These are phyloP conservation scores for Piprites chloris DNA, from an alignment of 2,113 vertebrate genomes.

Conservation along the genomic window DNA sequence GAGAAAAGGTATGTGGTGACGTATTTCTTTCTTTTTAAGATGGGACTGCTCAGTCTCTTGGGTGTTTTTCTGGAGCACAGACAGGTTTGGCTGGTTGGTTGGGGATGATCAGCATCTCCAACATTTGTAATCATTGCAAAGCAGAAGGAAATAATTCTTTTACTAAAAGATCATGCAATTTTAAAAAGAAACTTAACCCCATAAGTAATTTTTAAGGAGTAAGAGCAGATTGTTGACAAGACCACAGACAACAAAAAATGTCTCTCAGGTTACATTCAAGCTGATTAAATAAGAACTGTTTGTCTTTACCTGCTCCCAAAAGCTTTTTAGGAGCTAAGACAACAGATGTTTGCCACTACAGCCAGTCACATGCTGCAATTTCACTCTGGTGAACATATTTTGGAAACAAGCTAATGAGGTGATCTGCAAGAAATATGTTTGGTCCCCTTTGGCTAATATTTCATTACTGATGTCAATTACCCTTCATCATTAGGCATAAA, in stretches of 20 bases:
- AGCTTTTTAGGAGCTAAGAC: constrained; percentile 72
- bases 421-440: constrained; percentile 61
- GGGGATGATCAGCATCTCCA: not conserved
- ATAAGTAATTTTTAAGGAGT: constrained; percentile 50
- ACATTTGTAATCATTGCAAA: constrained; percentile 31
- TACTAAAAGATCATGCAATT: constrained; percentile 26
- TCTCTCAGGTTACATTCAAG: constrained; percentile 63
- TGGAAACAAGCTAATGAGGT: constrained; percentile 66
- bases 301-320: constrained; percentile 64
- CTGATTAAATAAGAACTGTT: constrained; percentile 59
- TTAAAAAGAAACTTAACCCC: constrained; percentile 34
- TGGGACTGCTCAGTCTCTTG: not conserved
- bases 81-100: not conserved
- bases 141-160: constrained; percentile 57
- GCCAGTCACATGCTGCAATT: constrained; percentile 60
- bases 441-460: constrained; percentile 76
- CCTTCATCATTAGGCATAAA: constrained; percentile 72
- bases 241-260: constrained; percentile 23
- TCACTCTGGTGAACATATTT: constrained; percentile 51
- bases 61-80: not conserved
- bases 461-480: constrained; percentile 75
- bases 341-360: constrained; percentile 83
- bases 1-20: not conserved
- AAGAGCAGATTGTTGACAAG: constrained; percentile 19
- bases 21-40: not conserved